Base-by-base conservation (phyloP, 1,140 invertebrate species). In the Oppia nitens region DNA sequence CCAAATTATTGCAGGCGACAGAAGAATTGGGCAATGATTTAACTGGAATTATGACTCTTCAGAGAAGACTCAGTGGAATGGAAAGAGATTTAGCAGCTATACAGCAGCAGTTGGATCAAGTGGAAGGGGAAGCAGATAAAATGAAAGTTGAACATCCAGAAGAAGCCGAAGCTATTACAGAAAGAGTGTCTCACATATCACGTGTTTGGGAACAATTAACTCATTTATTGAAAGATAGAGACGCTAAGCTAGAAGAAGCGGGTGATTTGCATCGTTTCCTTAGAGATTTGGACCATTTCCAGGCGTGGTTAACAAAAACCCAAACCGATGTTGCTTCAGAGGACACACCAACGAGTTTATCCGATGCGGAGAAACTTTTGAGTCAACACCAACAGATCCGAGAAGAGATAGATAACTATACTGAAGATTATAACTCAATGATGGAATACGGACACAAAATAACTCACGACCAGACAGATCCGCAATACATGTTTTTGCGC, bases 371-470 rank as follows among this genome's bases (percentile, higher is more conserved):
- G 73, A 90, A 93, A 71, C 75, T 98, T 2, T 76, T 99, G 0
- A 91, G 85, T 54, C 92, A 78, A 64, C 96, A 99, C 75, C 89
- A 95, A 74, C 89, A 88, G 61, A 94, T 98, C 63, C 84, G 89
- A 67, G 94, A 98, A 70, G 96, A 99, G 73, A 98, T 99, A 66
- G 92, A 98, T 70, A 96, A 95, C 68, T 98, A 98, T 70, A 92
- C 84, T 50, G 89, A 95, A 64, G 95, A 98, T 71, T 97, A 96
- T 70, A 84, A 84, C 63, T 93, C 92, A 75, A 98, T 99, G 92
- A 97, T 98, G 85, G 92, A 96, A 66, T 98, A 97, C 71, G 96
- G 96, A 53, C 91, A 97, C 68, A 82, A 86, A 66, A 80, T 95
- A 55, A 94, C 90, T 53, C 84, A 84, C 58, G 90, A 72, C 62